Conservation (phyloP, 2,888 invertebrate species). For the Hoplodrina ambigua region DNA sequence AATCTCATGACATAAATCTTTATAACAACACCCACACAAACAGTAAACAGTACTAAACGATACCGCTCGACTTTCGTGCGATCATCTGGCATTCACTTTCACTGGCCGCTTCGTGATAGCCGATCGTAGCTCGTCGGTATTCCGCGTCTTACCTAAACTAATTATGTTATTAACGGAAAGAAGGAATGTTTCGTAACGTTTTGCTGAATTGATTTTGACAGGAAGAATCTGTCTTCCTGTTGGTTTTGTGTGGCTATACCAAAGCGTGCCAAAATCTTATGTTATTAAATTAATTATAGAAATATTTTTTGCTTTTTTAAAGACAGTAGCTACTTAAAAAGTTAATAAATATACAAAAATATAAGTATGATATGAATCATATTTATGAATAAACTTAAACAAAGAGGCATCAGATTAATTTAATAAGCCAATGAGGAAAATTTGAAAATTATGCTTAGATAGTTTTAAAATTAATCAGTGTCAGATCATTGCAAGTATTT, state of each 20-base stretch:
- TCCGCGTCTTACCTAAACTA: constrained; percentile 49
- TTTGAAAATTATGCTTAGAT: too few relatives aligned
- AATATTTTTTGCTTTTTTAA: too few relatives aligned
- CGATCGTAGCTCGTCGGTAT: constrained; percentile 29
- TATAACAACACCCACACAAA: background rate
- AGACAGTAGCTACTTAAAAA: too few relatives aligned
- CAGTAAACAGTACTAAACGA: background rate
- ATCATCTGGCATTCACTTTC: constrained; percentile 43
- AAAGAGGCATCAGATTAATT: too few relatives aligned
- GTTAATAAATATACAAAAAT: too few relatives aligned
- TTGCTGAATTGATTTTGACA: background rate
- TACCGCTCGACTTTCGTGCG: constrained; percentile 44
- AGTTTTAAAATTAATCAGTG: too few relatives aligned
- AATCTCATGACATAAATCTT: background rate
- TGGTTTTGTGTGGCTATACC: background rate
- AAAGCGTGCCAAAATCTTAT: too few relatives aligned
- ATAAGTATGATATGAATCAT: too few relatives aligned
- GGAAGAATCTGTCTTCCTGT: background rate
- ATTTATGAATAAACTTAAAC: too few relatives aligned
- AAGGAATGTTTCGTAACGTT: constrained; percentile 14
- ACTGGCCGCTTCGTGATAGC: constrained; percentile 44
- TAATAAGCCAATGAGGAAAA: too few relatives aligned
- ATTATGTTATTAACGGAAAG: constrained; percentile 37
- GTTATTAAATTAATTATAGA: too few relatives aligned
- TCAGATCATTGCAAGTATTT: too few relatives aligned